Conservation (phyloP, 2,888 invertebrate genomes). For the Thecocarcelia acutangulata region DNA sequence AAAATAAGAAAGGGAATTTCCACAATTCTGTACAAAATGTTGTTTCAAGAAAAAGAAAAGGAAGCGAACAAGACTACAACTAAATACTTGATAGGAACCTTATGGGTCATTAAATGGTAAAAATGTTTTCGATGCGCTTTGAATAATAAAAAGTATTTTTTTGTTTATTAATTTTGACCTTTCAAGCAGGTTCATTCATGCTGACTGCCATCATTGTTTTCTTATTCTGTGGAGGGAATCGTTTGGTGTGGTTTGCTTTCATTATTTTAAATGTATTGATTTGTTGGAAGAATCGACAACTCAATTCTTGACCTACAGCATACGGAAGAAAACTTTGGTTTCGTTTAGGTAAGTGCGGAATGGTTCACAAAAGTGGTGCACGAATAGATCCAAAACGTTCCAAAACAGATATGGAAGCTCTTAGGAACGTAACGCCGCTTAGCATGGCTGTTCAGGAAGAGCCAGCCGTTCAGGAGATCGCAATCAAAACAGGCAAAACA, state of each 20-base stretch:
- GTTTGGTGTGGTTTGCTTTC: constrained; percentile 11
- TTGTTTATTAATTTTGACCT: constrained; percentile 35
- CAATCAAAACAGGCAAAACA: no score
- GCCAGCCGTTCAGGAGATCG: no score
- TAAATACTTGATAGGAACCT: constrained; percentile 27
- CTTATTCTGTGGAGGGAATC: constrained; percentile 22
- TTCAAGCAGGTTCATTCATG: constrained; percentile 51
- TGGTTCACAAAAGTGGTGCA: no score
- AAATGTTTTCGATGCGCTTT: constrained; percentile 64
- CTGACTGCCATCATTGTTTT: constrained; percentile 46
- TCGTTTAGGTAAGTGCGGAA: no score
- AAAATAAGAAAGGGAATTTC: neutral
- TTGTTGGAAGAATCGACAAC: constrained; percentile 26
- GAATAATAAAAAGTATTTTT: constrained; percentile 61
- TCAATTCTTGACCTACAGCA: constrained; percentile 63
- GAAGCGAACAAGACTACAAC: neutral
- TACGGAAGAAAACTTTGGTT: constrained; percentile 10
- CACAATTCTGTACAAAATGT: constrained; percentile 8
- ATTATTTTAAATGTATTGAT: constrained; percentile 51
- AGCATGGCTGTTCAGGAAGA: no score
- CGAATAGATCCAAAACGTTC: no score
- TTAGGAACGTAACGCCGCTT: no score
- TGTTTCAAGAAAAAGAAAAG: no score
- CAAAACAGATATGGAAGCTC: no score
- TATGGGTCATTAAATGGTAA: constrained; percentile 52